A percentile compares a stretch with the other conserved stretches of the same genome.
phyloP scores from a whole-genome alignment of 2,797 vertebrate species.

The Leptoclinus maculatus region DNA sequence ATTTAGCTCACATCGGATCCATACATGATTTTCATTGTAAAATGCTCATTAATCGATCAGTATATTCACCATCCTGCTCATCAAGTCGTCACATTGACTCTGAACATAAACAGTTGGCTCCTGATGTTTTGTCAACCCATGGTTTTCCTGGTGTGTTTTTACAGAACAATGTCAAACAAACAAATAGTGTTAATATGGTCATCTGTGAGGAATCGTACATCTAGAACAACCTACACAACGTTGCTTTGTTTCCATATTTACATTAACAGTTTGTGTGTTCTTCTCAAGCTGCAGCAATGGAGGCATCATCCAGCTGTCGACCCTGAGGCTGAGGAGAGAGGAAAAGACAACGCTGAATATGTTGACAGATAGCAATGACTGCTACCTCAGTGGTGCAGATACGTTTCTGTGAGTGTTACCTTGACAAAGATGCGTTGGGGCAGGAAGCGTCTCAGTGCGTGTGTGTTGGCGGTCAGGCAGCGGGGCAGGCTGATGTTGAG shows the following conservation, averaged over 20 bases:
- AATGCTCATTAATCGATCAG: slow-evolving; percentile 10
- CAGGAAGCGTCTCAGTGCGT: slow-evolving; percentile 91
- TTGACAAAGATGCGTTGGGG: slow-evolving; percentile 97
- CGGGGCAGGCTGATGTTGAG: slow-evolving; percentile 91
- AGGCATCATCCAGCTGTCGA: slow-evolving; percentile 88
- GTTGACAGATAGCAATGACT: background rate
- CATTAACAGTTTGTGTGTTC: slow-evolving; percentile 24
- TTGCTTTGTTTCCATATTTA: slow-evolving; percentile 36
- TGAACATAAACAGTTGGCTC: slow-evolving; percentile 24
- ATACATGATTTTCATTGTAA: slow-evolving; percentile 19
- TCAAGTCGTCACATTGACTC: slow-evolving; percentile 20
- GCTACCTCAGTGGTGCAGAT: background rate
- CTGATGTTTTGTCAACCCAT: slow-evolving; percentile 19
- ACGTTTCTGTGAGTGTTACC: slow-evolving; percentile 75
- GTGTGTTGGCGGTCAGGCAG: slow-evolving; percentile 87
- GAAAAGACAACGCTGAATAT: background rate
- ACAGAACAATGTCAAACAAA: slow-evolving; percentile 52
- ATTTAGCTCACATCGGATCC: slow-evolving; percentile 21
- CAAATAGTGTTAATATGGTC: slow-evolving; percentile 59
- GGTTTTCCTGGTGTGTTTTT: slow-evolving; percentile 24
- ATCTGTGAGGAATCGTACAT: slow-evolving; percentile 40
- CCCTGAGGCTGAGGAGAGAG: slow-evolving; percentile 91
- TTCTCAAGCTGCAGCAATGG: slow-evolving; percentile 89
- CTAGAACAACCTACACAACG: slow-evolving; percentile 19
- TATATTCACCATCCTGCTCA: slow-evolving; percentile 11